These are phyloP conservation scores for Drosophila sordidula DNA, from an alignment of 2,888 invertebrate genomes.

Conservation along the genomic window DNA sequence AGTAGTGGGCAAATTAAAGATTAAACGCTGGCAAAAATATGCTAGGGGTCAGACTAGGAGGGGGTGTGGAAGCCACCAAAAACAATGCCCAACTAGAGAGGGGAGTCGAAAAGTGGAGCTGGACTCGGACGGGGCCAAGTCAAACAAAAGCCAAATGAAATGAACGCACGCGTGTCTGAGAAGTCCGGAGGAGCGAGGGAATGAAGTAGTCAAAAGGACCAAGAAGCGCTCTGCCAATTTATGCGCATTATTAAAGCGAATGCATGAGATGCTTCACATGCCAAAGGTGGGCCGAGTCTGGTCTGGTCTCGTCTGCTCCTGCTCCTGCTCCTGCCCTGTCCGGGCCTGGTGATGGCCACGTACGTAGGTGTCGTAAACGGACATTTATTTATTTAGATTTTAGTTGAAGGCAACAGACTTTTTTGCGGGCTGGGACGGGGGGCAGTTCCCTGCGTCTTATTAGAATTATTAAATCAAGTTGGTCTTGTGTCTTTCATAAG, in stretches of 20 bases:
- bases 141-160: conserved; percentile 77
- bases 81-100: conserved; percentile 67
- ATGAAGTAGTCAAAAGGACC: conserved; percentile 78
- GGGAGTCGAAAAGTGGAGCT: conserved; percentile 3
- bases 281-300: conserved; percentile 44
- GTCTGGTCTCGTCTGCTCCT: conserved; percentile 1
- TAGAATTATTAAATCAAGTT: conserved; percentile 64
- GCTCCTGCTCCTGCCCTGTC: neutral
- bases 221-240: conserved; percentile 66
- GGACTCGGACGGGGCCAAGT: conserved; percentile 46
- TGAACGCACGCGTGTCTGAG: conserved; percentile 59
- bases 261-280: conserved; percentile 71
- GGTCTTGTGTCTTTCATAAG: conserved; percentile 4
- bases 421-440: neutral
- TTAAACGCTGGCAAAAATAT: conserved; percentile 74
- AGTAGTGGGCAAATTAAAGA: conserved; percentile 77
- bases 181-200: conserved; percentile 24
- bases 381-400: conserved; percentile 79
- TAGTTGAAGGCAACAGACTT: conserved; percentile 50
- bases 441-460: conserved; percentile 33
- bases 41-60: conserved; percentile 52
- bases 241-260: conserved; percentile 81
- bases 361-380: conserved; percentile 68
- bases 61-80: conserved; percentile 32
- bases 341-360: conserved; percentile 38